Percentiles rank a stretch among this genome's conserved stretches.
Evolutionary conservation across 2,888 invertebrate genomes (phyloP).

Genomic region (Spilarctia lutea): DNA sequence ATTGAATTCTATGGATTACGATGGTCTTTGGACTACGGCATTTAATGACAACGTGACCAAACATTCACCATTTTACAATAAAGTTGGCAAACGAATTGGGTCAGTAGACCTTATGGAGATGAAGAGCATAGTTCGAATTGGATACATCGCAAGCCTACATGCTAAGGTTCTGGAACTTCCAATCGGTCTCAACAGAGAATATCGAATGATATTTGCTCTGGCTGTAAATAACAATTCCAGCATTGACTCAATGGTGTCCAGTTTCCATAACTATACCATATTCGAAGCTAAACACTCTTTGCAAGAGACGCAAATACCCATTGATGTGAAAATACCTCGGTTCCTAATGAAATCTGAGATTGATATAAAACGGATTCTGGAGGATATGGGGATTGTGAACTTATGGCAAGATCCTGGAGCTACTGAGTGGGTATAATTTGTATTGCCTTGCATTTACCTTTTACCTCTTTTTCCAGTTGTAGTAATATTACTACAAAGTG

Average conservation of each 20-base stretch:
- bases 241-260: not conserved
- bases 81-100: constrained; percentile 33
- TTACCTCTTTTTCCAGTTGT: not conserved
- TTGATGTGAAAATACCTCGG: constrained; percentile 51
- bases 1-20: constrained; percentile 41
- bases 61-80: constrained; percentile 35
- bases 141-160: constrained; percentile 24
- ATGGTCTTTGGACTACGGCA: constrained; percentile 44
- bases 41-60: constrained; percentile 32
- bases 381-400: constrained; percentile 38
- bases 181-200: constrained; percentile 40
- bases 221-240: constrained; percentile 6
- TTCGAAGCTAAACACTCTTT: constrained; percentile 30
- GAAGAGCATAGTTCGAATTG: constrained; percentile 32
- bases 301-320: constrained; percentile 25
- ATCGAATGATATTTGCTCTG: constrained; percentile 40
- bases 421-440: constrained; percentile 36
- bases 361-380: constrained; percentile 42
- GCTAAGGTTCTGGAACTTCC: constrained; percentile 49
- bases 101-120: constrained; percentile 41
- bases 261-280: constrained; percentile 11
- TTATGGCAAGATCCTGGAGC: constrained; percentile 45
- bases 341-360: constrained; percentile 39
- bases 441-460: not conserved
- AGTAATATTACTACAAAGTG: too few relatives aligned